These are phyloP conservation scores for Orcinus orca DNA, from an alignment of 2,113 vertebrate species.

Conservation along the genomic window DNA sequence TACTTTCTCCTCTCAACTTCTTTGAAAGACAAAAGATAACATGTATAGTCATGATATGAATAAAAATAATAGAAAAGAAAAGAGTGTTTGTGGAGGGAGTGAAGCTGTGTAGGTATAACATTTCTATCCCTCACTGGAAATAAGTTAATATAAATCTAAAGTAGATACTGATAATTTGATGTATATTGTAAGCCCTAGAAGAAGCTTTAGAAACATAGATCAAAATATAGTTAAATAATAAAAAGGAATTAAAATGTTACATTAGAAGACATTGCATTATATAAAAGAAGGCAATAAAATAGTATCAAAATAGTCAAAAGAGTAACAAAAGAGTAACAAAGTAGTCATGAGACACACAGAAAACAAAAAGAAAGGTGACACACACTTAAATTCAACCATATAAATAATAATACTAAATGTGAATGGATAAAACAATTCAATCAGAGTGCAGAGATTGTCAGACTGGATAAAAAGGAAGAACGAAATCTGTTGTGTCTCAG, in stretches of 20 bases:
- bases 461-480: not conserved
- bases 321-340: not conserved
- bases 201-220: not conserved
- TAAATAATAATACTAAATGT: not conserved
- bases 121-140: not conserved
- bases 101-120: not conserved
- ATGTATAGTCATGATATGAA: not conserved
- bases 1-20: not conserved
- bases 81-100: too few species aligned
- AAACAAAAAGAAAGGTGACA: not conserved
- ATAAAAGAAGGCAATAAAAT: not conserved
- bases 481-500: not conserved
- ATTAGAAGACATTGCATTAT: not conserved
- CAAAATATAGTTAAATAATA: not conserved
- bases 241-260: not conserved
- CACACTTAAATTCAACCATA: not conserved
- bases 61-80: not conserved
- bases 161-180: not conserved
- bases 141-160: not conserved
- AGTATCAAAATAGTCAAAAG: too few species aligned
- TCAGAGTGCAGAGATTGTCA: not conserved
- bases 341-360: not conserved
- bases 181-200: not conserved
- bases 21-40: not conserved
- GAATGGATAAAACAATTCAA: not conserved